These are phyloP conservation scores for Arrhamphus sclerolepis DNA, from an alignment of 2,797 vertebrate genomes.

Conservation along the genomic window DNA sequence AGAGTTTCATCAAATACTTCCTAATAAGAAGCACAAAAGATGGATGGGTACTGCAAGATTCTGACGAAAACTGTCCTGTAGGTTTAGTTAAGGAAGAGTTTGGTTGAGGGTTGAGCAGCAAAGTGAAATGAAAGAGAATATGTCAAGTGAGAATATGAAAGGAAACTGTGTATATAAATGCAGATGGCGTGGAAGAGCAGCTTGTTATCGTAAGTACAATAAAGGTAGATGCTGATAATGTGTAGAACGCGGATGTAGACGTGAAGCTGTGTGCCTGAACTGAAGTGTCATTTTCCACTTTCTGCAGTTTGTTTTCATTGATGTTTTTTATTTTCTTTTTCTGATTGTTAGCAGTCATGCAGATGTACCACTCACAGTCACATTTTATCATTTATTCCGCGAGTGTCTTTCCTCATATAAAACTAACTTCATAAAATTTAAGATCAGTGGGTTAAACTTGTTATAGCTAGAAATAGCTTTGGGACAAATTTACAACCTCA, in stretches of 20 bases:
- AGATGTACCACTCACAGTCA: not conserved
- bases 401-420: not conserved
- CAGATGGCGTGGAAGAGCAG: conserved; percentile 50
- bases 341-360: conserved; percentile 2
- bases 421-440: not conserved
- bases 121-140: conserved; percentile 51
- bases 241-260: conserved; percentile 47
- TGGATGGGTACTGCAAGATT: conserved; percentile 20
- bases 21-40: conserved; percentile 20
- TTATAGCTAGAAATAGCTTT: not conserved
- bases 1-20: conserved; percentile 39
- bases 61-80: conserved; percentile 7
- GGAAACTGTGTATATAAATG: conserved; percentile 55
- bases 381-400: not conserved
- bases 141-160: conserved; percentile 38
- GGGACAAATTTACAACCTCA: not conserved
- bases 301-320: conserved; percentile 7
- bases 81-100: conserved; percentile 39
- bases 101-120: conserved; percentile 47
- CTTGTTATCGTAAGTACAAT: conserved; percentile 52
- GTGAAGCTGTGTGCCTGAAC: conserved; percentile 31
- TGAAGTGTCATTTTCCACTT: conserved; percentile 27
- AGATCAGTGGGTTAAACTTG: not conserved
- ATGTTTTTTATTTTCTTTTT: not conserved
- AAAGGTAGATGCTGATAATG: conserved; percentile 58